A percentile compares a stretch with the other conserved stretches of the same genome.
Evolutionary conservation across 30 jellyfish, hydroid and myxozoan species (phyloP).

Genomic region (Calvadosia cruxmelitensis): DNA sequence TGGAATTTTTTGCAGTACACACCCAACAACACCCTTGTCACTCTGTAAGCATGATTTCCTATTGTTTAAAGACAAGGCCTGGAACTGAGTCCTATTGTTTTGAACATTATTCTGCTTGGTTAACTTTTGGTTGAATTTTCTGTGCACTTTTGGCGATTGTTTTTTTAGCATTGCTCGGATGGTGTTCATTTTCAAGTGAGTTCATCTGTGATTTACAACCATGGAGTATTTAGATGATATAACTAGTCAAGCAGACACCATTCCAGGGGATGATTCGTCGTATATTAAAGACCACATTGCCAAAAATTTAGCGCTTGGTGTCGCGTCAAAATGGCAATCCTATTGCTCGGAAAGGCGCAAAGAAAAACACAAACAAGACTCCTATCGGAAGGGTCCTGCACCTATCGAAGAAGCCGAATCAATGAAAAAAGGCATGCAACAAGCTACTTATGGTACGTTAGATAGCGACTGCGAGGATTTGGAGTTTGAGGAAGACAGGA

Average conservation of each 20-base stretch:
- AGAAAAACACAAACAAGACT: conserved; percentile 69
- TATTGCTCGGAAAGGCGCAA: conserved; percentile 64
- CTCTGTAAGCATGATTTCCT: too few species aligned
- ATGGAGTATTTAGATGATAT: background rate
- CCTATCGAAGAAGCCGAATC: conserved; percentile 93
- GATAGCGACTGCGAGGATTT: conserved; percentile 94
- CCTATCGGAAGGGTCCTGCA: conserved; percentile 95
- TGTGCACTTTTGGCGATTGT: too few species aligned
- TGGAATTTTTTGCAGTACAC: too few species aligned
- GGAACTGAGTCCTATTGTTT: too few species aligned
- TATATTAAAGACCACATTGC: conserved; percentile 41
- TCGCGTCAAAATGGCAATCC: conserved; percentile 73
- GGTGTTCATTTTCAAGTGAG: too few species aligned
- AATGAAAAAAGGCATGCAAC: conserved; percentile 52
- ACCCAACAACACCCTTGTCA: too few species aligned
- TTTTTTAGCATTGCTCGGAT: too few species aligned
- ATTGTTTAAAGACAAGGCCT: too few species aligned
- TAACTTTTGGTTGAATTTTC: too few species aligned
- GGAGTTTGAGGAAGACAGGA: conserved; percentile 77
- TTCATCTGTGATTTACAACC: too few species aligned
- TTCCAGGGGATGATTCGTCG: background rate
- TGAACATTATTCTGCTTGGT: too few species aligned
- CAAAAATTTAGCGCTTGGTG: conserved; percentile 44
- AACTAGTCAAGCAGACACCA: background rate
- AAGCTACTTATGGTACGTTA: conserved; percentile 92